Evolutionary conservation across 2,797 vertebrate species (phyloP).

Genomic region (Sandelia bainsii): DNA sequence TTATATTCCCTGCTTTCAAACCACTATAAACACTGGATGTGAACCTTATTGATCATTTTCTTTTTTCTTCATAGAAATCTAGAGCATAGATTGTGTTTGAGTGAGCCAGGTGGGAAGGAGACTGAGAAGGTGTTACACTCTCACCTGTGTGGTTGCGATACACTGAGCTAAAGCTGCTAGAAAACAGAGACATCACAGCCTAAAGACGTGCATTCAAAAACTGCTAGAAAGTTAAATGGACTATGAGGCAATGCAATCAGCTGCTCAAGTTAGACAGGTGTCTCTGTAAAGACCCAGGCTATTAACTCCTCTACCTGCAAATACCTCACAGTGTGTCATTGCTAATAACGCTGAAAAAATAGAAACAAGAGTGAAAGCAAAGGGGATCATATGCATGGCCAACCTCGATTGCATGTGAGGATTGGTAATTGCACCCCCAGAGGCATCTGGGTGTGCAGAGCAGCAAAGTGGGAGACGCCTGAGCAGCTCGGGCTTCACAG

Average conservation of each 20-base stretch:
- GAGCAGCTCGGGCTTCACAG: conserved; percentile 73
- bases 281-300: conserved; percentile 75
- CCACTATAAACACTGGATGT: conserved; percentile 1
- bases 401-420: conserved; percentile 80
- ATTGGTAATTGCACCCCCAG: conserved; percentile 86
- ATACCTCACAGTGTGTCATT: conserved; percentile 73
- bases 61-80: background rate
- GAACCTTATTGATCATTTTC: conserved; percentile 28
- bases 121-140: conserved; percentile 7
- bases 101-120: conserved; percentile 13
- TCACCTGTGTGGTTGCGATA: conserved; percentile 9
- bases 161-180: conserved; percentile 2
- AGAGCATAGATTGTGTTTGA: background rate
- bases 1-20: background rate
- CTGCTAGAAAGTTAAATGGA: conserved; percentile 79
- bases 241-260: conserved; percentile 74
- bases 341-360: conserved; percentile 76
- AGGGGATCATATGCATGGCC: conserved; percentile 83
- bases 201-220: conserved; percentile 51
- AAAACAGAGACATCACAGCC: conserved; percentile 68
- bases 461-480: conserved; percentile 80
- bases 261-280: conserved; percentile 79
- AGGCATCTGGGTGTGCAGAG: conserved; percentile 83
- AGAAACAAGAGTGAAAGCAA: conserved; percentile 71
- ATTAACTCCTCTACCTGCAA: conserved; percentile 80